Evolutionary conservation across 92 coral and sea anemone genomes (phyloP), one percentile per base, ranked within the genome.

Genomic region (Virgularia gustaviana): DNA sequence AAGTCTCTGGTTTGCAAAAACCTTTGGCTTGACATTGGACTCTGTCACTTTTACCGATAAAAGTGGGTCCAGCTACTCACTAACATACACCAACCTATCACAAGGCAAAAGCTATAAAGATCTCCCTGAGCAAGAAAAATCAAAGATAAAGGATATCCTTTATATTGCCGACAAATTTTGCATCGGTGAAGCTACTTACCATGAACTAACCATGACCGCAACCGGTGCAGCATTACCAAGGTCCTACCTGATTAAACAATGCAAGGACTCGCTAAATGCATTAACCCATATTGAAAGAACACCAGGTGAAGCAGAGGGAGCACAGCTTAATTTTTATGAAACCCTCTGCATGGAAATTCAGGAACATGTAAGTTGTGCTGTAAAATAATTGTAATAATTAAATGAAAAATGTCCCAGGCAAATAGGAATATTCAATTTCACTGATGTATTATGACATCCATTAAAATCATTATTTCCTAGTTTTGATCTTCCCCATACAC

Each of bases 1-100:
- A 62, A 54, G 79, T 49, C 70, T 73, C 2, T 80, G 85, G 80
- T 80, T 80, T 73, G 80, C 80, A 5, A 41, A 80, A 65, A 63
- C 80, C 33, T 36, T 51, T 63, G 85, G 80, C 15, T 34, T 80
- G 9, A 52, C 28, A 5, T 63, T 72, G 24, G 59, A 54, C 29
- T 18, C 66, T 30, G 85, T 59, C 9, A 36, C 18, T 20, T 62
- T 80, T 52, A 29, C 66, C 28, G 71, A 80, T 52, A 65, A 73
- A 5, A 37, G 23, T 20, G 85, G 75, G 9, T 22, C 12, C 16
- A 62, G 49, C 49, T 28, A 80, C 34, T 30, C 36, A 33, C 1
- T 80, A 28, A 34, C 49, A 20, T 80, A 47, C 75, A 49, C 32
- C 33, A 19, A 35, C 31, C 52, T 23, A 49, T 20, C 65, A 28